phyloP scores from a whole-genome alignment of 2,888 invertebrate species.

The Octonoba sinensis region DNA sequence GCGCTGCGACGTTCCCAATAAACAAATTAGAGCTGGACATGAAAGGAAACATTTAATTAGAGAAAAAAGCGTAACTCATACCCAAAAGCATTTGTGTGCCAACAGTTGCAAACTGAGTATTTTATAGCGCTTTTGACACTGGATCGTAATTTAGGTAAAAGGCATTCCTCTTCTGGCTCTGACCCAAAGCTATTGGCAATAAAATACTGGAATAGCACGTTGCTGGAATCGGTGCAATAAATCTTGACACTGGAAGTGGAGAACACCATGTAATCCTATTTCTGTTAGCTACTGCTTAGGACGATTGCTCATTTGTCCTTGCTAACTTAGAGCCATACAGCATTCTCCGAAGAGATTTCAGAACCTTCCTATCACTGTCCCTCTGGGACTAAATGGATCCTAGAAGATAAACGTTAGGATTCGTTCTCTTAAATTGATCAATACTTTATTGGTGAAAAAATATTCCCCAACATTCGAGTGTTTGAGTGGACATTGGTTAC shows the following conservation, averaged over 20 bases:
- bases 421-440: too few species aligned
- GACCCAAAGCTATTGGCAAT: conserved; percentile 55
- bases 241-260: conserved; percentile 37
- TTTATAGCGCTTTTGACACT: conserved; percentile 60
- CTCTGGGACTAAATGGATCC: neutral
- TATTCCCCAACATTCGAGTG: too few species aligned
- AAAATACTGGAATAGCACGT: conserved; percentile 58
- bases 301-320: conserved; percentile 7
- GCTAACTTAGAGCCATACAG: too few species aligned
- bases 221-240: conserved; percentile 54
- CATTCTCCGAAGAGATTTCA: too few species aligned
- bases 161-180: conserved; percentile 46
- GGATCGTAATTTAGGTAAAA: conserved; percentile 62
- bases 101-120: conserved; percentile 25
- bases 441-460: too few species aligned
- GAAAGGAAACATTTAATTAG: conserved; percentile 51
- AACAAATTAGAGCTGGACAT: conserved; percentile 43
- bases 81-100: conserved; percentile 17
- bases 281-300: conserved; percentile 3
- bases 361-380: neutral
- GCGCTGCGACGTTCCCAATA: conserved; percentile 7
- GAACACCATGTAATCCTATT: conserved; percentile 25
- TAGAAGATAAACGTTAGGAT: too few species aligned
- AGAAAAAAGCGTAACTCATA: conserved; percentile 42
- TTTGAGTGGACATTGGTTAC: too few species aligned